Percentiles rank a stretch among this genome's conserved stretches.
phyloP scores from a whole-genome alignment of 2,113 vertebrate genomes.

The Melanerpes aurifrons region DNA sequence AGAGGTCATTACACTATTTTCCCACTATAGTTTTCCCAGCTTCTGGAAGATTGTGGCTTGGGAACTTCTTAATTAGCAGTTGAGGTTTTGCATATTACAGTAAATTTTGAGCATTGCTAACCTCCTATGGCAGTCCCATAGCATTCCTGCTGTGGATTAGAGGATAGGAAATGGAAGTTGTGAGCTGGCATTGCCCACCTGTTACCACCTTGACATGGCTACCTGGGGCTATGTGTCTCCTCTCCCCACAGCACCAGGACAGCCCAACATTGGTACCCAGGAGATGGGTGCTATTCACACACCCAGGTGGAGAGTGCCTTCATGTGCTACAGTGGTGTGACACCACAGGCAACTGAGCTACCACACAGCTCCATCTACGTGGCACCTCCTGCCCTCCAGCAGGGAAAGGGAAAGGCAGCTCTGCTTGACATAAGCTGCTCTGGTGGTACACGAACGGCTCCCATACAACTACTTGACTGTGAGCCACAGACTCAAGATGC shows the following conservation, averaged over 20 bases:
- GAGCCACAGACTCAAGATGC: not conserved
- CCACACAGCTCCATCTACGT: rapidly evolving
- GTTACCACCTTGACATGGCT: rapidly evolving
- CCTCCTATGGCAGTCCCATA: not conserved
- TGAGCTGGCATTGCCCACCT: not conserved
- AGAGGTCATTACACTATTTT: not conserved
- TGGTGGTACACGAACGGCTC: not conserved
- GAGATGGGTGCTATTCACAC: not conserved
- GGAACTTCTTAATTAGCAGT: not conserved
- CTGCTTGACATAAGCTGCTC: not conserved
- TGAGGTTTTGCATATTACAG: not conserved
- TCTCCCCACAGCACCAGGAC: not conserved
- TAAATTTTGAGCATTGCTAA: not conserved
- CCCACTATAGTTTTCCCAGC: not conserved
- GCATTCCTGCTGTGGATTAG: not conserved
- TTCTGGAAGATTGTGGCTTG: not conserved
- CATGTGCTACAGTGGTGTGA: rapidly evolving
- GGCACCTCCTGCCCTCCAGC: not conserved
- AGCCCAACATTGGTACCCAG: rapidly evolving
- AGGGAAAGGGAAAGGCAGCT: not conserved
- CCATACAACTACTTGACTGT: not conserved
- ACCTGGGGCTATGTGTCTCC: not conserved
- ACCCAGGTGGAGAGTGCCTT: not conserved
- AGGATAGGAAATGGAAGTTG: not conserved
- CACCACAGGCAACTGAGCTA: not conserved